A percentile compares a stretch with the other conserved stretches of the same genome.
These are phyloP conservation scores for Menura novaehollandiae DNA, from an alignment of 2,113 vertebrate genomes.

Conservation along the genomic window DNA sequence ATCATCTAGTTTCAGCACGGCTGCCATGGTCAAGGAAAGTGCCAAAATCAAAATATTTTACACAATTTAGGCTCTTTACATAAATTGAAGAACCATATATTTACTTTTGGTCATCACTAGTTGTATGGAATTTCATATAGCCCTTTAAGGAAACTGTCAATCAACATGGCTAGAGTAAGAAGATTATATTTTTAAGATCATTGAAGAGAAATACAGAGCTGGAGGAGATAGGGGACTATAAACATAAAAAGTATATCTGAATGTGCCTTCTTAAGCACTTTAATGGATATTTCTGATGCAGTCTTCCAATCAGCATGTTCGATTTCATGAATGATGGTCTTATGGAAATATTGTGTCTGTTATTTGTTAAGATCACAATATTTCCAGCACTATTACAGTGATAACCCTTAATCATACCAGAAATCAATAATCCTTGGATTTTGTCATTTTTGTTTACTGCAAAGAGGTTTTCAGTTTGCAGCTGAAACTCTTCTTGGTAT, in stretches of 20 bases:
- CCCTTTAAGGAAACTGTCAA: neutral
- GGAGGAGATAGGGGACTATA: neutral
- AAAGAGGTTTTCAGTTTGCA: neutral
- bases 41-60: neutral
- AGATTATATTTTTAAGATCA: neutral
- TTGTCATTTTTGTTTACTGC: neutral
- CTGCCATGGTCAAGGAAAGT: neutral
- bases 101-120: neutral
- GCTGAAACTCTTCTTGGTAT: neutral
- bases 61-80: neutral
- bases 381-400: neutral
- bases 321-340: neutral
- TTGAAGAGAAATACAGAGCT: neutral
- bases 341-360: neutral
- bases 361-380: neutral
- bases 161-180: neutral
- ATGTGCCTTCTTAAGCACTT: neutral
- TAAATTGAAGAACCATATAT: neutral
- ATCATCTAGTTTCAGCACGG: neutral
- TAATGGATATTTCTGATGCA: neutral
- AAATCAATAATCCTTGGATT: neutral
- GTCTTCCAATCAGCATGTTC: neutral
- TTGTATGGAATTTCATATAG: neutral
- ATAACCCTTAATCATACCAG: neutral
- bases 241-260: neutral